These are phyloP conservation scores for Caenorhabditis uteleia DNA, from an alignment of 2,888 invertebrate species.

Conservation along the genomic window DNA sequence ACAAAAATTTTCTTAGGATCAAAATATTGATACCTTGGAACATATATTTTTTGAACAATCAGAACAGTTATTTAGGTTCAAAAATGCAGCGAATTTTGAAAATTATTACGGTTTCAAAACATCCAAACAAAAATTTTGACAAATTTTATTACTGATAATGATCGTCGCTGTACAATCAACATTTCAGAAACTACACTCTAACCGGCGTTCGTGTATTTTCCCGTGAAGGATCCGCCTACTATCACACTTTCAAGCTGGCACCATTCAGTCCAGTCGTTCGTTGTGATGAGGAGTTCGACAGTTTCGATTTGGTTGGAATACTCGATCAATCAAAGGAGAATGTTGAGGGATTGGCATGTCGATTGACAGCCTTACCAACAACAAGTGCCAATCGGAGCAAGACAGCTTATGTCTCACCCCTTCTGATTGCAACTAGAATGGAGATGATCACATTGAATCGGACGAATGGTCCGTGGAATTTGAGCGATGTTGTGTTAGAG, in stretches of 20 bases:
- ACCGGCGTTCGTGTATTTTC: conserved; percentile 70
- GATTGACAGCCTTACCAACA: conserved; percentile 61
- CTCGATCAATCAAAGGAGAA: conserved; percentile 16
- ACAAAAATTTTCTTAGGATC: too few species aligned
- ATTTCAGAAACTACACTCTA: conserved; percentile 70
- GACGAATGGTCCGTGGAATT: conserved; percentile 40
- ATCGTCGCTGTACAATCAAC: too few species aligned
- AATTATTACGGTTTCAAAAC: conserved; percentile 49
- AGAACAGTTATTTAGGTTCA: too few species aligned
- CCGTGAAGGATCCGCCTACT: conserved; percentile 67
- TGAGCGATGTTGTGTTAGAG: conserved; percentile 63
- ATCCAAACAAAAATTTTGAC: not conserved
- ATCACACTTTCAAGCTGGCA: conserved; percentile 63
- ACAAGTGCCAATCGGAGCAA: conserved; percentile 35
- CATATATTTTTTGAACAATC: too few species aligned
- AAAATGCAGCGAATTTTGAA: too few species aligned
- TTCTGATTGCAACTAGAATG: conserved; percentile 53
- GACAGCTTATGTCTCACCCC: conserved; percentile 52
- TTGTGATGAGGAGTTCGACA: conserved; percentile 52
- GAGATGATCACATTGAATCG: conserved; percentile 50
- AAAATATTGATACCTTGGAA: too few species aligned
- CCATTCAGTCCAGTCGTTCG: conserved; percentile 51
- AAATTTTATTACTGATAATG: not conserved
- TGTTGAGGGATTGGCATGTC: conserved; percentile 53
- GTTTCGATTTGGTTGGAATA: conserved; percentile 22